phyloP scores from a whole-genome alignment of 2,113 vertebrate genomes.

The Toxotes chatareus region DNA sequence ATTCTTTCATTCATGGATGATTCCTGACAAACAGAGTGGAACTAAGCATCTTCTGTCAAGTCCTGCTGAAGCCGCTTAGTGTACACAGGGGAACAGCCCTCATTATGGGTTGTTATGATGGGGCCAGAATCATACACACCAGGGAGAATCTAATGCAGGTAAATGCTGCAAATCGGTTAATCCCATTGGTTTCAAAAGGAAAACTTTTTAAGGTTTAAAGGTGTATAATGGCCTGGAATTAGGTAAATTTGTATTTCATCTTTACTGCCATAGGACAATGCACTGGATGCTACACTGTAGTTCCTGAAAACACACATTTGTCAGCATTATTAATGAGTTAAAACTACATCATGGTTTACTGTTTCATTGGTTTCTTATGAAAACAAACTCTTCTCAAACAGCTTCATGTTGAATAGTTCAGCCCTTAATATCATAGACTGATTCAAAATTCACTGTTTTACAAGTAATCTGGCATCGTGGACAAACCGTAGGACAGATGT shows the following conservation, averaged over 20 bases:
- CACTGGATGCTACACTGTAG: not conserved
- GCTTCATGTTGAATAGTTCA: too few species aligned
- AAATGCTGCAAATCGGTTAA: slow-evolving; percentile 14
- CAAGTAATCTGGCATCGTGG: too few species aligned
- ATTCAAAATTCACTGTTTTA: too few species aligned
- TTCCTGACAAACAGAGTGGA: slow-evolving; percentile 35
- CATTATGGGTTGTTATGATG: not conserved
- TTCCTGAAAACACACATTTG: too few species aligned
- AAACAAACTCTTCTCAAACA: too few species aligned
- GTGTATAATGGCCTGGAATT: not conserved
- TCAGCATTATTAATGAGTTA: too few species aligned
- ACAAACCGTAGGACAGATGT: too few species aligned
- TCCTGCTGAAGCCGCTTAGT: slow-evolving; percentile 34
- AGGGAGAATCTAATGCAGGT: slow-evolving; percentile 23
- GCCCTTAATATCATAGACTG: too few species aligned
- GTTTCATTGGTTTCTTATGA: too few species aligned
- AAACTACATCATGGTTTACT: too few species aligned
- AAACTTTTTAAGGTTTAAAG: not conserved
- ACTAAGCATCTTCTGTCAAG: slow-evolving; percentile 39
- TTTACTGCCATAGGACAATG: not conserved
- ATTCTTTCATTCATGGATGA: slow-evolving; percentile 47
- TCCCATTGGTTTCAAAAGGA: slow-evolving; percentile 20
- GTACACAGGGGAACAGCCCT: slow-evolving; percentile 21
- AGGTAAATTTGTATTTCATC: not conserved
- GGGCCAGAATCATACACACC: not conserved